phyloP scores from a whole-genome alignment of 1,140 invertebrate genomes.

The Pseudomyrmex concolor region DNA sequence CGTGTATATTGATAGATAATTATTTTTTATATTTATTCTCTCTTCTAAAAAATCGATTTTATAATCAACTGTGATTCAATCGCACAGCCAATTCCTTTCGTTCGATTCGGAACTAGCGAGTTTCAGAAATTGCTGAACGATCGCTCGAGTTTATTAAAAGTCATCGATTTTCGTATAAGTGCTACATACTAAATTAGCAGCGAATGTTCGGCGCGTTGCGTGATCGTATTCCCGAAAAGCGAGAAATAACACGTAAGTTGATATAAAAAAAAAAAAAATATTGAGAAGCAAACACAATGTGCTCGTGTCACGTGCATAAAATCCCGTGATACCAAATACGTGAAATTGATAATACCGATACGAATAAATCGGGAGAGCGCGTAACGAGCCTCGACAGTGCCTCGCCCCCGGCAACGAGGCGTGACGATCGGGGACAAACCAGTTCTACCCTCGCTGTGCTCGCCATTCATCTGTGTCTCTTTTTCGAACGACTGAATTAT shows the following conservation, averaged over 20 bases:
- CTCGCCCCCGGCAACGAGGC: conserved; percentile 18
- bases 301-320: background rate
- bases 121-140: conserved; percentile 1
- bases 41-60: conserved; percentile 17
- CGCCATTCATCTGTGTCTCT: conserved; percentile 53
- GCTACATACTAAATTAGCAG: background rate
- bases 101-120: background rate
- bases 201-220: background rate
- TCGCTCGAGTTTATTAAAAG: conserved; percentile 23
- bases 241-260: background rate
- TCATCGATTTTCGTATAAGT: conserved; percentile 28
- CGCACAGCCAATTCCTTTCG: conserved; percentile 10
- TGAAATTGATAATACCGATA: conserved; percentile 15
- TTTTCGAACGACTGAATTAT: conserved; percentile 57
- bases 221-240: background rate
- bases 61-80: conserved; percentile 26
- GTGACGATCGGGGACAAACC: conserved; percentile 21
- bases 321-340: background rate
- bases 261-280: background rate
- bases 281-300: background rate
- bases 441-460: background rate
- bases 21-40: conserved; percentile 24
- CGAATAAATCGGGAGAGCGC: conserved; percentile 30
- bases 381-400: background rate
- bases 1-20: conserved; percentile 10